These are phyloP conservation scores for Molorchus minor DNA, from an alignment of 2,888 invertebrate genomes.

Conservation along the genomic window DNA sequence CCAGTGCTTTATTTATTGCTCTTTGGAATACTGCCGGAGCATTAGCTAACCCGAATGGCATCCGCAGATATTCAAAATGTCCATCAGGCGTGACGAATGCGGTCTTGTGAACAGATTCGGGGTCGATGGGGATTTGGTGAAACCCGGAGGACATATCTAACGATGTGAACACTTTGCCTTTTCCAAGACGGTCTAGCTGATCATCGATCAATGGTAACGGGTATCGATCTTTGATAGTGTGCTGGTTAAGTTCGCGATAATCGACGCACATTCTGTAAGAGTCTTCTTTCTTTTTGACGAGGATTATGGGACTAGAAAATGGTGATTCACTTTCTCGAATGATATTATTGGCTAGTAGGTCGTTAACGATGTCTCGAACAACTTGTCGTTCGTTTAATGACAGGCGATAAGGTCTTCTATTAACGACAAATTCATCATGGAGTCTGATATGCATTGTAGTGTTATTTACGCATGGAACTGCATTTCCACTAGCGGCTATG, in stretches of 20 bases:
- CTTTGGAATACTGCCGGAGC: constrained; percentile 54
- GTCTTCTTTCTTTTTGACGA: constrained; percentile 33
- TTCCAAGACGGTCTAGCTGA: constrained; percentile 44
- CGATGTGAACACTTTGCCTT: constrained; percentile 41
- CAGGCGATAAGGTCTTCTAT: constrained; percentile 29
- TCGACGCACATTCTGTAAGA: constrained; percentile 34
- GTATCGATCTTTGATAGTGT: constrained; percentile 44
- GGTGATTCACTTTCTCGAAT: constrained; percentile 30
- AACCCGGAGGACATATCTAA: constrained; percentile 49
- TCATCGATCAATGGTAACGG: constrained; percentile 45
- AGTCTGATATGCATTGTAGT: constrained; percentile 25
- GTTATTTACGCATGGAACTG: constrained; percentile 26
- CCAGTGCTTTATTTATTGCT: constrained; percentile 38
- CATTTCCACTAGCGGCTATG: constrained; percentile 6
- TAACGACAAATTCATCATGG: constrained; percentile 28
- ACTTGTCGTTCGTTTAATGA: constrained; percentile 22
- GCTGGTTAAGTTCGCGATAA: constrained; percentile 42
- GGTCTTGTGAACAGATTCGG: constrained; percentile 38
- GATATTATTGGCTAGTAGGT: constrained; percentile 28
- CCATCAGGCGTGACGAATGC: constrained; percentile 50
- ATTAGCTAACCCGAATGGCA: constrained; percentile 55
- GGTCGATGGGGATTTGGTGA: constrained; percentile 52
- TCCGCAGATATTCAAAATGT: constrained; percentile 50
- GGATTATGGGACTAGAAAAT: constrained; percentile 32
- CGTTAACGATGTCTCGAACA: constrained; percentile 30